A percentile compares a stretch with the other conserved stretches of the same genome.
phyloP scores from a whole-genome alignment of 2,797 vertebrate species.

The Pristis pectinata region DNA sequence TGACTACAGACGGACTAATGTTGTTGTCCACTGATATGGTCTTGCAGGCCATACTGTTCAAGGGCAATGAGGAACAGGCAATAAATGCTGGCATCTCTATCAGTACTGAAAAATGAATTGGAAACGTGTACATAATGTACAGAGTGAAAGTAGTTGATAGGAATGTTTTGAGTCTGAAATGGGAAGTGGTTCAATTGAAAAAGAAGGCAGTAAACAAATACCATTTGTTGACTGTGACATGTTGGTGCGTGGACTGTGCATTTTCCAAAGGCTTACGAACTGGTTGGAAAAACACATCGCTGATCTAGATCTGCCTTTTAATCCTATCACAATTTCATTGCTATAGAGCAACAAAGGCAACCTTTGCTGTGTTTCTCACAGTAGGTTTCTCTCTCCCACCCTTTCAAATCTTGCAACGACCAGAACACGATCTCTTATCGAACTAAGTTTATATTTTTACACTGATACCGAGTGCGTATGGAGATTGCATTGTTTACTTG shows the following conservation, averaged over 20 bases:
- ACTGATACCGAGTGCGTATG: not conserved
- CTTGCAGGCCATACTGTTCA: too few relatives aligned
- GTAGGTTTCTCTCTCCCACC: not conserved
- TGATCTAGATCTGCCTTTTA: not conserved
- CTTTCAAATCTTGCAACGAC: not conserved
- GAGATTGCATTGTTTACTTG: constrained; percentile 12
- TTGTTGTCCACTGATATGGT: too few relatives aligned
- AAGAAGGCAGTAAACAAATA: not conserved
- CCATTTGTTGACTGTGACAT: not conserved
- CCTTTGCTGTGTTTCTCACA: not conserved
- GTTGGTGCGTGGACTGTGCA: not conserved
- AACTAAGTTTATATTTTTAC: not conserved
- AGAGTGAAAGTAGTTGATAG: too few relatives aligned
- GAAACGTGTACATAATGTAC: too few relatives aligned
- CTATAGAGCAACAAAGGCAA: not conserved
- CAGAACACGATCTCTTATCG: not conserved
- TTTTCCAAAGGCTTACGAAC: too few relatives aligned
- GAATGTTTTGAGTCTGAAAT: not conserved
- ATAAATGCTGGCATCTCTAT: too few relatives aligned
- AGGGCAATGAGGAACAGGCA: too few relatives aligned
- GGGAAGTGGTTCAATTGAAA: not conserved
- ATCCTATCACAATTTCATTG: not conserved
- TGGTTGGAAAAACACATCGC: not conserved
- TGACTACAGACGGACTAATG: too few relatives aligned
- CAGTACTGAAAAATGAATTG: too few relatives aligned